Evolutionary conservation across 2,113 vertebrate species (phyloP).

Genomic region (Zosterops hypoxanthus): DNA sequence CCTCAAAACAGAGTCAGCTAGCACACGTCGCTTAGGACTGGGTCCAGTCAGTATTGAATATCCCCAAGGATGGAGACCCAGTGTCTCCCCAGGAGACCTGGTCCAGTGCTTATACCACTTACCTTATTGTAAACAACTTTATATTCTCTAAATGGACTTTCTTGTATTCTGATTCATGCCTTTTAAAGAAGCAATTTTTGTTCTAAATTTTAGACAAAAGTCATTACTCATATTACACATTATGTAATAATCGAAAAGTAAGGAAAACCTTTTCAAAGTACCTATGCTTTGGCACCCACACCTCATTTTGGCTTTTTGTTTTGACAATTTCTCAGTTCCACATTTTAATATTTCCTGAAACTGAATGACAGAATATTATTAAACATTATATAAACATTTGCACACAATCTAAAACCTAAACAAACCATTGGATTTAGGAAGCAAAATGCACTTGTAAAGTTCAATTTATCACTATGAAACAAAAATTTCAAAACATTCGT

Average conservation of each 20-base stretch:
- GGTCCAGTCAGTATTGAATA: not conserved
- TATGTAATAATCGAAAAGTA: not conserved
- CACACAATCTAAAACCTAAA: not conserved
- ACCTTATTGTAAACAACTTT: not conserved
- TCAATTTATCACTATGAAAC: not conserved
- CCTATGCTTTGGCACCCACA: not conserved
- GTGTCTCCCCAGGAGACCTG: not conserved
- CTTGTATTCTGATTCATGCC: not conserved
- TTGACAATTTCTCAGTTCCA: not conserved
- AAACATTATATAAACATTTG: not conserved
- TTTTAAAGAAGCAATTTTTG: not conserved
- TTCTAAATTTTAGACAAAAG: not conserved
- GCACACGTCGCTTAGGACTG: not conserved
- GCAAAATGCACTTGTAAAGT: not conserved
- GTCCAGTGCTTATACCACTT: not conserved
- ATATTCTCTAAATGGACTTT: not conserved
- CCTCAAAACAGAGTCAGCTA: not conserved
- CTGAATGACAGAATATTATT: not conserved
- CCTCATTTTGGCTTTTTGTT: not conserved
- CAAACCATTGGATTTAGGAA: not conserved
- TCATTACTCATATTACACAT: not conserved
- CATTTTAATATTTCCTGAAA: not conserved
- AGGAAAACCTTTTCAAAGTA: not conserved
- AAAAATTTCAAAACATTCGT: not conserved
- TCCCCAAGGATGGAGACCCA: not conserved